These are phyloP conservation scores for Clamator glandarius DNA, from an alignment of 2,797 vertebrate species.

Conservation along the genomic window DNA sequence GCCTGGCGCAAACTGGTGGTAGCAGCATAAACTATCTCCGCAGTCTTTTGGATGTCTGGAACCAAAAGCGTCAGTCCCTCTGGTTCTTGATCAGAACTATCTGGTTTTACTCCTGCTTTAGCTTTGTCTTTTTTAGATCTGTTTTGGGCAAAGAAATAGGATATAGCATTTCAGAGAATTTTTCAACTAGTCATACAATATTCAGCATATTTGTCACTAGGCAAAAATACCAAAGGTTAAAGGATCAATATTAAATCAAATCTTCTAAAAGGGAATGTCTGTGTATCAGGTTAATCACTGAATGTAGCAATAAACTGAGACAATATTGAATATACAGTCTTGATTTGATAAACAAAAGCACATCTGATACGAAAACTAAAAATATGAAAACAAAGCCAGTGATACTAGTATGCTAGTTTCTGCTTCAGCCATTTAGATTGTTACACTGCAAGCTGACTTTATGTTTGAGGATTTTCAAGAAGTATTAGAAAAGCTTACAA, in stretches of 20 bases:
- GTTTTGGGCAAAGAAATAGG: not conserved
- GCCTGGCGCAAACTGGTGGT: slow-evolving; percentile 94
- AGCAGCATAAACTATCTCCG: slow-evolving; percentile 93
- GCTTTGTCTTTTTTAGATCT: slow-evolving; percentile 99
- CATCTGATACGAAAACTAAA: not conserved
- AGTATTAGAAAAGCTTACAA: not conserved
- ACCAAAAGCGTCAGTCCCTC: slow-evolving; percentile 96
- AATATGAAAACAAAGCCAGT: not conserved
- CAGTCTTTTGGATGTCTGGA: slow-evolving; percentile 98
- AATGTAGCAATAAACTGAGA: not conserved
- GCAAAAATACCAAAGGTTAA: not conserved
- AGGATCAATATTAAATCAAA: not conserved
- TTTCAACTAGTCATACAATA: not conserved
- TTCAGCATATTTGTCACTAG: not conserved
- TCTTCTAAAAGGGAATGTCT: not conserved
- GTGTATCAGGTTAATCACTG: not conserved
- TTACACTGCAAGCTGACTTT: not conserved
- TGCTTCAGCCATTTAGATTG: not conserved
- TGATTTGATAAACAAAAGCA: not conserved
- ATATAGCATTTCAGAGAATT: not conserved
- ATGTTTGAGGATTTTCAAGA: not conserved
- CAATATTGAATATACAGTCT: not conserved
- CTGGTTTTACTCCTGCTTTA: slow-evolving; percentile 93
- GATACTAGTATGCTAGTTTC: not conserved
- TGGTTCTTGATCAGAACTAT: slow-evolving; percentile 92